A percentile compares a stretch with the other conserved stretches of the same genome.
phyloP scores from a whole-genome alignment of 2,888 invertebrate genomes.

The Prenolepis imparis region DNA sequence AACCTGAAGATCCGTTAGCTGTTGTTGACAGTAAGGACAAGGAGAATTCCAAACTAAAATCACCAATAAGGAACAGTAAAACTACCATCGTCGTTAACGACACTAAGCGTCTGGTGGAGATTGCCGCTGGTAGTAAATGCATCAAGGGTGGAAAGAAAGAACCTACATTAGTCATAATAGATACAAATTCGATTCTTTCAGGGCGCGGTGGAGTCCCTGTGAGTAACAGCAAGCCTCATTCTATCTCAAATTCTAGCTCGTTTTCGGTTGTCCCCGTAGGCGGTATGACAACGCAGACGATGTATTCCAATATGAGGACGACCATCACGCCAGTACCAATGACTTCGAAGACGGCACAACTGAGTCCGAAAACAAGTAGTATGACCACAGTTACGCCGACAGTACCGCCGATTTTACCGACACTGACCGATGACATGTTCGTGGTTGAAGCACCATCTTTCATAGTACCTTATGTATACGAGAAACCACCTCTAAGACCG shows the following conservation, averaged over 20 bases:
- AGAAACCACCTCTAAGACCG: slow-evolving; percentile 94
- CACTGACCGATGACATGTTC: slow-evolving; percentile 96
- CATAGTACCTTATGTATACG: slow-evolving; percentile 97
- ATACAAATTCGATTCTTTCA: slow-evolving; percentile 91
- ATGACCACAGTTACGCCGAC: slow-evolving; percentile 79
- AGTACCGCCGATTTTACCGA: slow-evolving; percentile 91
- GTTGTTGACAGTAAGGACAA: slow-evolving; percentile 86
- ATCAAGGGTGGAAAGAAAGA: slow-evolving; percentile 89
- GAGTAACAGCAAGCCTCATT: slow-evolving; percentile 81
- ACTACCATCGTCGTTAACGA: slow-evolving; percentile 90
- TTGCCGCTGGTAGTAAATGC: slow-evolving; percentile 89
- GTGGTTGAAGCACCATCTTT: slow-evolving; percentile 97
- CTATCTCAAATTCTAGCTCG: slow-evolving; percentile 81
- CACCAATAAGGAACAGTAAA: slow-evolving; percentile 82
- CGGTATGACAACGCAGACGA: slow-evolving; percentile 88
- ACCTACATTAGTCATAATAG: slow-evolving; percentile 92
- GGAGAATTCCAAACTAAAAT: slow-evolving; percentile 83
- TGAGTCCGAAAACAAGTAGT: slow-evolving; percentile 79
- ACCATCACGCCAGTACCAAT: slow-evolving; percentile 88
- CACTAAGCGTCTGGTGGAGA: slow-evolving; percentile 91
- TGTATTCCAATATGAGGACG: slow-evolving; percentile 89
- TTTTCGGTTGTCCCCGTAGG: slow-evolving; percentile 87
- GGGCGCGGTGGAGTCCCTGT: slow-evolving; percentile 89
- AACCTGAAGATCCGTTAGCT: slow-evolving; percentile 88
- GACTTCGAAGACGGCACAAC: slow-evolving; percentile 79